These are phyloP conservation scores for Gorsachius magnificus DNA, from an alignment of 2,797 vertebrate species.

Conservation along the genomic window DNA sequence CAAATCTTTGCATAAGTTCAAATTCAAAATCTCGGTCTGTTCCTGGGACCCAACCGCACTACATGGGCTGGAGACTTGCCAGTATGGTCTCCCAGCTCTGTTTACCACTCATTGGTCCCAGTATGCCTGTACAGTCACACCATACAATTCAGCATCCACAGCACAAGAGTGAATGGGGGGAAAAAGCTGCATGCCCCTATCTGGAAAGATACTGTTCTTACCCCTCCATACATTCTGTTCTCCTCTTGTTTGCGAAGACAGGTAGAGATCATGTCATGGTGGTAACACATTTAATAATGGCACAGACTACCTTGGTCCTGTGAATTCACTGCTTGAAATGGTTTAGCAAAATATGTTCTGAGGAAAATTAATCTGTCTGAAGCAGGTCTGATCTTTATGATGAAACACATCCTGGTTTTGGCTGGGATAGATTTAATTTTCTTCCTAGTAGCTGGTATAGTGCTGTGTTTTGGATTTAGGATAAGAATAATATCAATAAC, in stretches of 20 bases:
- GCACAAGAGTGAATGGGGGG: background rate
- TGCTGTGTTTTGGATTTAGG: background rate
- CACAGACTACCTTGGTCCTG: background rate
- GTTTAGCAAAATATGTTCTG: background rate
- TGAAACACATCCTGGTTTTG: background rate
- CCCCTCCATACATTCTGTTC: background rate
- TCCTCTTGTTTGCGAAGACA: background rate
- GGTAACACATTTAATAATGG: background rate
- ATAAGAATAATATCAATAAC: background rate
- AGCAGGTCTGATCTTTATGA: background rate
- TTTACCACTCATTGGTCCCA: conserved; percentile 6
- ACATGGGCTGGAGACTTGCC: conserved; percentile 44
- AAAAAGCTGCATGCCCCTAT: background rate
- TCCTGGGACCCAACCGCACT: background rate
- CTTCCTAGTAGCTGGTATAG: background rate
- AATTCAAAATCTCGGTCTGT: background rate
- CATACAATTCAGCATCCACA: background rate
- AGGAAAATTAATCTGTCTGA: background rate
- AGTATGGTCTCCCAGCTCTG: conserved; percentile 37
- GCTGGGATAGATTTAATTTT: background rate
- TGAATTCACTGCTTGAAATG: background rate
- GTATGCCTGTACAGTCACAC: background rate
- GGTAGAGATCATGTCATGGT: background rate
- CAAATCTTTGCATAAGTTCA: conserved; percentile 30
- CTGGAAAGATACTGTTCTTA: conserved; percentile 12